Base-by-base conservation (phyloP, 2,113 vertebrate species). In the Gambusia affinis region DNA sequence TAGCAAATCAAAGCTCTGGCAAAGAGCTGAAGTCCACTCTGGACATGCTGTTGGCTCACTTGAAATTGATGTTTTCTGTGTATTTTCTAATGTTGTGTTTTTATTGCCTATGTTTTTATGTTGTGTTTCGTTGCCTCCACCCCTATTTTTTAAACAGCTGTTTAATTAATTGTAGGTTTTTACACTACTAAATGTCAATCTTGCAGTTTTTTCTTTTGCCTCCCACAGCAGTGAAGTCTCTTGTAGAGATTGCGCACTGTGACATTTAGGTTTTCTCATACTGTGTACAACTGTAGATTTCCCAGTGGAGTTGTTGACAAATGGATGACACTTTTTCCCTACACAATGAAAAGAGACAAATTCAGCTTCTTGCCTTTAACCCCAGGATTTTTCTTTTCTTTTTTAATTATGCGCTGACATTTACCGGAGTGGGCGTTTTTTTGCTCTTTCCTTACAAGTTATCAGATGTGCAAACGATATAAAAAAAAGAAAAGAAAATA, bases 351-450 rank as follows among this genome's bases (percentile, higher is more conserved):
- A 67, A 54, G 12, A 70, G 60, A 0, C 63, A 74, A 11, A 78
- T 63, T 37, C 29, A 24, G 51, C 35, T 78, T 75, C 51, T 85
- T 14, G 5, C 54, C 68, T 73, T 74, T 63, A 29, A 64, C n/a
- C 29, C 29, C 15, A 24, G 42, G 28, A 70, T 71, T 77, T 19
- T 64, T 19, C 7, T 31, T 57, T 54, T n/a, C 8, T 31, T 64
- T 63, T 81, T 76, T 60, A 67, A 87, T 78, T 75, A 80, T 39
- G 47, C 37, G 5, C 42, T 85, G 73, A 88, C 84, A 88, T 91
- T 88, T 88, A 77, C 78, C 73, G 70, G 11, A 69, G 73, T 84
- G 79, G 73, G 70, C 44, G 72, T 81, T 81, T 79, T 39, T 22
- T 80, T 74, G 27, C 67, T 60, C 67, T 79, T 83, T 72, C 65